These are phyloP conservation scores for Mamestra brassicae DNA, from an alignment of 2,888 invertebrate genomes.

Conservation along the genomic window DNA sequence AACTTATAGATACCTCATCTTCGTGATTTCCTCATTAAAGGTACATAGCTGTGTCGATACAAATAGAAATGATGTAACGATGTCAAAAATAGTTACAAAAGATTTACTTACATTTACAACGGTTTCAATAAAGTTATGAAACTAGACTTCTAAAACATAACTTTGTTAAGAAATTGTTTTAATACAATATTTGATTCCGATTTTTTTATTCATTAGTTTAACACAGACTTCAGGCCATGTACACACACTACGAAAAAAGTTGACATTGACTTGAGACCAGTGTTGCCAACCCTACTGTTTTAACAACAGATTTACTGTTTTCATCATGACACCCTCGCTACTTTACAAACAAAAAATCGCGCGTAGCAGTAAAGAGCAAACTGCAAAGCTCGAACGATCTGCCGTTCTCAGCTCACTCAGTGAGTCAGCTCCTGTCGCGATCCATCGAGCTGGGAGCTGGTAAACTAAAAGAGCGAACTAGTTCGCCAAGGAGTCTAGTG, in stretches of 20 bases:
- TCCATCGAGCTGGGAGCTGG: too few relatives aligned
- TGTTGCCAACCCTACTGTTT: too few relatives aligned
- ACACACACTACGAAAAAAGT: neutral
- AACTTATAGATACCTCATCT: neutral
- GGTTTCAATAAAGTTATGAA: neutral
- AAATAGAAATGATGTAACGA: conserved; percentile 81
- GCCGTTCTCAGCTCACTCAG: too few relatives aligned
- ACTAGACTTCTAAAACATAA: neutral
- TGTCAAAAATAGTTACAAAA: conserved; percentile 70
- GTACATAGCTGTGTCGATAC: conserved; percentile 33
- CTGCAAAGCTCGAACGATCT: too few relatives aligned
- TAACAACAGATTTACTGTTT: too few relatives aligned
- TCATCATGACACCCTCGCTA: too few relatives aligned
- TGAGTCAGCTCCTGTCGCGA: too few relatives aligned
- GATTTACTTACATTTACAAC: conserved; percentile 35
- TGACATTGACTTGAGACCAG: neutral
- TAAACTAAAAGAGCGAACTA: too few relatives aligned
- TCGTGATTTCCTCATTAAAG: conserved; percentile 8
- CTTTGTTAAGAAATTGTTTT: neutral
- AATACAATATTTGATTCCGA: neutral
- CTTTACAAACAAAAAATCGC: too few relatives aligned
- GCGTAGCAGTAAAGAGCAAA: too few relatives aligned
- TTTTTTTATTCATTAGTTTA: neutral
- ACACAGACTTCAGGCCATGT: too few relatives aligned
- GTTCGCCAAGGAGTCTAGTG: too few relatives aligned